phyloP scores from a whole-genome alignment of 2,797 vertebrate genomes.

The Galago senegalensis region DNA sequence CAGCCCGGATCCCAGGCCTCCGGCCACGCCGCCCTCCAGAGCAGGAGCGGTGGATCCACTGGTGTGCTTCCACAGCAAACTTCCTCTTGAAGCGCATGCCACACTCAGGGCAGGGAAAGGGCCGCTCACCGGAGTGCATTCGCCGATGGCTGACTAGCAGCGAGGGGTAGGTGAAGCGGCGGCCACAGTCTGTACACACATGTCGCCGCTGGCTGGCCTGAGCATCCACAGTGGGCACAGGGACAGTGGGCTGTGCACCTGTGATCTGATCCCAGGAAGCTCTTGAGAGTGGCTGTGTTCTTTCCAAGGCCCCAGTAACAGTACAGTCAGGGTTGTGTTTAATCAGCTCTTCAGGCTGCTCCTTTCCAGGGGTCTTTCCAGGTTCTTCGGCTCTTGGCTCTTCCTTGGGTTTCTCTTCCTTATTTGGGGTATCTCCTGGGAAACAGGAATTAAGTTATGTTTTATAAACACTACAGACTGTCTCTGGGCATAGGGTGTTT shows the following conservation, averaged over 20 bases:
- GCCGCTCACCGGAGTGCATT: constrained; percentile 83
- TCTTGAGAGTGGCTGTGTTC: background rate
- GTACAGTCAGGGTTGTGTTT: background rate
- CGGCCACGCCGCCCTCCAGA: constrained; percentile 83
- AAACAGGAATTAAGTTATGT: constrained; percentile 62
- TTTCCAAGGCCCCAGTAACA: background rate
- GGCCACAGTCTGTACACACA: constrained; percentile 80
- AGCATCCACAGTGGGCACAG: background rate
- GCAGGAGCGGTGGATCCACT: constrained; percentile 83
- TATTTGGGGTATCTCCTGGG: constrained; percentile 55
- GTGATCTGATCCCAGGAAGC: constrained; percentile 15
- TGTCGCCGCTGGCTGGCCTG: constrained; percentile 77
- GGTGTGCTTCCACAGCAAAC: constrained; percentile 62
- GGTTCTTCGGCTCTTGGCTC: background rate
- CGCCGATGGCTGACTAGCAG: constrained; percentile 82
- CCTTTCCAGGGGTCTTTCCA: background rate
- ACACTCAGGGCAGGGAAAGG: constrained; percentile 84
- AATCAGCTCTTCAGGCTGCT: background rate
- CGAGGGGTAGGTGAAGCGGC: constrained; percentile 82
- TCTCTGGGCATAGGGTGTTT: background rate
- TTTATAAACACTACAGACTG: constrained; percentile 10
- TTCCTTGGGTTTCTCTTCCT: background rate
- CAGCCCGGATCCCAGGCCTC: constrained; percentile 83
- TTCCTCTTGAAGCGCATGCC: constrained; percentile 83
- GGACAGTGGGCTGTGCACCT: background rate